Percentiles rank a stretch among this genome's conserved stretches.
Evolutionary conservation across 2,113 vertebrate genomes (phyloP).

Genomic region (Cervus canadensis): DNA sequence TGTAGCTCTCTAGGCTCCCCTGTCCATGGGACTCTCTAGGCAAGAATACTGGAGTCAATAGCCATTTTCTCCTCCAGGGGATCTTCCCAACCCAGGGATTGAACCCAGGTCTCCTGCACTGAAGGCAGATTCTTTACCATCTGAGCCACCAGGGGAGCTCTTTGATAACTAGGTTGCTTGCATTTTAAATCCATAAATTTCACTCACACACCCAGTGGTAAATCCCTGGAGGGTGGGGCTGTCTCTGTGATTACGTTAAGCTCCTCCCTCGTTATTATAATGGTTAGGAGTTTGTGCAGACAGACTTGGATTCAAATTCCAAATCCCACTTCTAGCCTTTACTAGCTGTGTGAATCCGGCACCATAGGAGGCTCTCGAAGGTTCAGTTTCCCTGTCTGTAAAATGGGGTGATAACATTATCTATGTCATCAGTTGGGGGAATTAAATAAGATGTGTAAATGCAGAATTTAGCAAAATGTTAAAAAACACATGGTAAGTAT

Average conservation of each 20-base stretch:
- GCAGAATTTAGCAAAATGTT: background rate
- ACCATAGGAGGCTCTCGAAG: background rate
- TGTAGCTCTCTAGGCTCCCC: background rate
- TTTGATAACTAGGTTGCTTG: background rate
- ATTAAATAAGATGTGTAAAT: background rate
- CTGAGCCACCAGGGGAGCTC: background rate
- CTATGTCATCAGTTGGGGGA: background rate
- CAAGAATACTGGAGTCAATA: background rate
- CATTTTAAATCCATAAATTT: background rate
- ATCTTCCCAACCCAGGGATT: background rate
- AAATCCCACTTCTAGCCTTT: background rate
- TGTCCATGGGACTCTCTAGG: background rate
- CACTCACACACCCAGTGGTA: background rate
- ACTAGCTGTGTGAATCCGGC: background rate
- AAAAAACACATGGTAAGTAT: background rate
- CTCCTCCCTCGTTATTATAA: background rate
- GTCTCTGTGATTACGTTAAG: background rate
- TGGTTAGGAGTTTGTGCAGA: background rate
- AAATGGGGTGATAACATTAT: background rate
- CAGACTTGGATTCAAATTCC: background rate
- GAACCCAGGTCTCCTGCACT: background rate
- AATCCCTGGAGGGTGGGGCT: background rate
- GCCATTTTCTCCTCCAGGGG: background rate
- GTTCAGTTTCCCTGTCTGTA: background rate
- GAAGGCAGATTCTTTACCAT: background rate